phyloP scores from a whole-genome alignment of 2,888 invertebrate genomes.

The Mesorhabditis belari region DNA sequence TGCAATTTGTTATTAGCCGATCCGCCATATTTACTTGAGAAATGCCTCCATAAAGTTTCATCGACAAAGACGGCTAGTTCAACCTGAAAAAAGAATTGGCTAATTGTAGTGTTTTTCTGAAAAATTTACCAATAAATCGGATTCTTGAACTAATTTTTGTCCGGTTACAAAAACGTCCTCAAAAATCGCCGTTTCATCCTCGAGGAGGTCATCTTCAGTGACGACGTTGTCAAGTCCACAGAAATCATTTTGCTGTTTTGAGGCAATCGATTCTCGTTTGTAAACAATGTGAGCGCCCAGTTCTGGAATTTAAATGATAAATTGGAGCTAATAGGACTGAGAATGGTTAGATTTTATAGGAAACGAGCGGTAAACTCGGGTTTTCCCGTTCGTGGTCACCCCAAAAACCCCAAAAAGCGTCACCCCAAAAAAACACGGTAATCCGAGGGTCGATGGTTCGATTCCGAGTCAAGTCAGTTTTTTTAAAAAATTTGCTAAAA shows the following conservation, averaged over 20 bases:
- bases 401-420: too few relatives aligned
- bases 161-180: slow-evolving; percentile 51
- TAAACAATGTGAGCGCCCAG: slow-evolving; percentile 45
- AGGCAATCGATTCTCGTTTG: slow-evolving; percentile 34
- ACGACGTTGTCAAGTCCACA: slow-evolving; percentile 49
- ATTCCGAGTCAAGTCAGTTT: too few relatives aligned
- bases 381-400: too few relatives aligned
- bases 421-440: too few relatives aligned
- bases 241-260: slow-evolving; percentile 33
- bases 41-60: slow-evolving; percentile 50
- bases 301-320: not conserved
- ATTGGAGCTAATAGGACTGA: too few relatives aligned
- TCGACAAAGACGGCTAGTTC: slow-evolving; percentile 52
- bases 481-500: too few relatives aligned
- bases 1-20: slow-evolving; percentile 39
- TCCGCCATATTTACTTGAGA: slow-evolving; percentile 46
- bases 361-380: too few relatives aligned
- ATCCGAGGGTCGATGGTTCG: too few relatives aligned
- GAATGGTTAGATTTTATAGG: too few relatives aligned
- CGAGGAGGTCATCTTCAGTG: slow-evolving; percentile 45
- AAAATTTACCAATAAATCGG: slow-evolving; percentile 34
- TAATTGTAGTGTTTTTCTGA: not conserved
- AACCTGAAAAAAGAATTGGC: slow-evolving; percentile 35
- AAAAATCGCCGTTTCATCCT: slow-evolving; percentile 49
- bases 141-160: slow-evolving; percentile 38